phyloP scores from a whole-genome alignment of 2,888 invertebrate species.

The Synergus gifuensis region DNA sequence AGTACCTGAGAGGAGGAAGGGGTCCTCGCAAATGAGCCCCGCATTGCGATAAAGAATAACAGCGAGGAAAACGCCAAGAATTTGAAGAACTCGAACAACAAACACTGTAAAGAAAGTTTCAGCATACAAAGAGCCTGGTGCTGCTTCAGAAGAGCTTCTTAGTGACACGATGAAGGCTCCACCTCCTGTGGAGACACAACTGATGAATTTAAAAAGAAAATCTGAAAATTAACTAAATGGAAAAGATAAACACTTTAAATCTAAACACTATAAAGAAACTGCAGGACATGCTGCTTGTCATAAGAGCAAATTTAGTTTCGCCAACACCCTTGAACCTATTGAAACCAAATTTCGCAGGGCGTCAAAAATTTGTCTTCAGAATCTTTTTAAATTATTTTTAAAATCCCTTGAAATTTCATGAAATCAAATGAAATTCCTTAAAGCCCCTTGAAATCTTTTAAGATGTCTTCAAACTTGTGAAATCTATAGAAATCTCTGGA shows the following conservation, averaged over 20 bases:
- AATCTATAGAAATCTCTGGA: too few species aligned
- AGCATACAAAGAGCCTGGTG: conserved; percentile 80
- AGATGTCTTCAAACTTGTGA: too few species aligned
- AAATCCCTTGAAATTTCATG: too few species aligned
- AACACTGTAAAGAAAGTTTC: conserved; percentile 70
- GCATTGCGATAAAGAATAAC: conserved; percentile 56
- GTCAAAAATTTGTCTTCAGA: too few species aligned
- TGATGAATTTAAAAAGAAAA: not conserved
- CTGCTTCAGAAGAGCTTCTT: conserved; percentile 74
- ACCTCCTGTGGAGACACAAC: not conserved
- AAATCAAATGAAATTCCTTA: too few species aligned
- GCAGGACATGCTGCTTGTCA: too few species aligned
- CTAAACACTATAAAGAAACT: too few species aligned
- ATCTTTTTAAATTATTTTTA: too few species aligned
- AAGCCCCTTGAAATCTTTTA: too few species aligned
- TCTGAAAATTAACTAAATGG: not conserved
- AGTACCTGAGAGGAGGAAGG: conserved; percentile 72
- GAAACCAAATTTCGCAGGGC: too few species aligned
- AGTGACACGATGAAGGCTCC: conserved; percentile 17
- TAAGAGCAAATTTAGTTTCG: too few species aligned
- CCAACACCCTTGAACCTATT: too few species aligned
- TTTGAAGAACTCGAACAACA: conserved; percentile 58
- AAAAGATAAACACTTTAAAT: not conserved
- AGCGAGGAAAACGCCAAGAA: conserved; percentile 54
- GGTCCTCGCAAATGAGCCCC: conserved; percentile 65